These are phyloP conservation scores for Nomada fucata DNA, from an alignment of 2,888 invertebrate genomes.

Conservation along the genomic window DNA sequence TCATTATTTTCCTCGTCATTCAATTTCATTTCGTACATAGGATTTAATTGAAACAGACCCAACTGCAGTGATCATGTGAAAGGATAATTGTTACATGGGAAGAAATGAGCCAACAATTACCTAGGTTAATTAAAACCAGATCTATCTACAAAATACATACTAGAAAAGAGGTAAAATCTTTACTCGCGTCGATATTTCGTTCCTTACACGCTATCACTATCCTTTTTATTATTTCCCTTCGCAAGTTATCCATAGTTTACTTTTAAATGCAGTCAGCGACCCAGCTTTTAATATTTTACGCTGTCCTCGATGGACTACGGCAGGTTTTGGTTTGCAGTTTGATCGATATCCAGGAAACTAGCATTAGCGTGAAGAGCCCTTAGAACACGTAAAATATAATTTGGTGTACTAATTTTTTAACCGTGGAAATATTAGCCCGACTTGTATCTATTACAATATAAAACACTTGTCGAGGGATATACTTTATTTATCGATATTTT, in stretches of 20 bases:
- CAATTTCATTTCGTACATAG: conserved; percentile 67
- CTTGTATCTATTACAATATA: neutral
- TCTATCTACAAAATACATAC: conserved; percentile 65
- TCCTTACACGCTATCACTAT: conserved; percentile 74
- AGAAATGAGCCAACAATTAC: neutral
- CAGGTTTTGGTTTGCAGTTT: conserved; percentile 63
- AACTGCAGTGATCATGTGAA: conserved; percentile 65
- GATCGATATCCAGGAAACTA: conserved; percentile 69
- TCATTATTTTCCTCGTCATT: conserved; percentile 64
- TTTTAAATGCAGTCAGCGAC: neutral
- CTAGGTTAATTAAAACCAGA: conserved; percentile 3
- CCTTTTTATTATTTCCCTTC: conserved; percentile 69
- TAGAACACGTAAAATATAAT: neutral
- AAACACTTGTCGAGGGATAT: neutral
- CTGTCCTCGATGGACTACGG: neutral
- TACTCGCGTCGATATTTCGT: conserved; percentile 68
- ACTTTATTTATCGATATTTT: neutral
- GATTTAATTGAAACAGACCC: conserved; percentile 74
- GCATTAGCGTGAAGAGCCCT: neutral
- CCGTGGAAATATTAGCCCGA: too few relatives aligned
- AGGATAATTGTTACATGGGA: neutral
- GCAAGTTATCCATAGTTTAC: conserved; percentile 70
- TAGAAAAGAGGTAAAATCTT: conserved; percentile 78
- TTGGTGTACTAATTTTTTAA: neutral
- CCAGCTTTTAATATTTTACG: neutral